A percentile compares a stretch with the other conserved stretches of the same genome.
Evolutionary conservation across 2,113 vertebrate genomes (phyloP).

Genomic region (Oncorhynchus gorbuscha): DNA sequence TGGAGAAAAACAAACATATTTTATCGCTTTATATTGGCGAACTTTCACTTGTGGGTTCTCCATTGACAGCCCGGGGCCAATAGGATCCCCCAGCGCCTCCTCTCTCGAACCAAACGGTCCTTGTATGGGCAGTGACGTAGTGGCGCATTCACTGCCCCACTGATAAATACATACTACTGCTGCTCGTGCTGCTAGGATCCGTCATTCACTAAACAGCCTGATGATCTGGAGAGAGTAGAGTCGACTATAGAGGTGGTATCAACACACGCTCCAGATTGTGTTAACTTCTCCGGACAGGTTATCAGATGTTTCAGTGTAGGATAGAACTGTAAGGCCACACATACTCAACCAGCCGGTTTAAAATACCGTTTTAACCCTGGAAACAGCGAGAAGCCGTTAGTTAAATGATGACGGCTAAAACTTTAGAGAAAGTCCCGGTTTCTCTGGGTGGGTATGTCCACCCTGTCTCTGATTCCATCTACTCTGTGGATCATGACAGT

Average conservation of each 20-base stretch:
- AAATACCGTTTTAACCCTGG: conserved; percentile 26
- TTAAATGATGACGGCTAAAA: conserved; percentile 89
- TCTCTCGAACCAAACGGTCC: conserved; percentile 74
- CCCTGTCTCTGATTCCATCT: conserved; percentile 82
- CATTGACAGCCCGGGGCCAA: conserved; percentile 72
- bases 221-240: neutral
- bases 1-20: conserved; percentile 37
- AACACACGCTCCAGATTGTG: neutral
- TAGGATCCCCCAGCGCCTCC: conserved; percentile 61
- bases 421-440: conserved; percentile 89
- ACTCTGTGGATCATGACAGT: conserved; percentile 85
- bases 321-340: conserved; percentile 3
- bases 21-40: neutral
- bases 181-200: conserved; percentile 71
- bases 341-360: neutral
- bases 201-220: conserved; percentile 79
- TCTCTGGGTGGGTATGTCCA: conserved; percentile 87
- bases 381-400: conserved; percentile 7
- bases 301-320: conserved; percentile 1
- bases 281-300: neutral
- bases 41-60: conserved; percentile 57
- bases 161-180: conserved; percentile 83
- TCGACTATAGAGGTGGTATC: neutral
- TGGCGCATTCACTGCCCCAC: conserved; percentile 78
- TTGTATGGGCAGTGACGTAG: conserved; percentile 91